Base-by-base conservation (phyloP, 1,140 invertebrate genomes). In the Anoplolepis gracilipes region DNA sequence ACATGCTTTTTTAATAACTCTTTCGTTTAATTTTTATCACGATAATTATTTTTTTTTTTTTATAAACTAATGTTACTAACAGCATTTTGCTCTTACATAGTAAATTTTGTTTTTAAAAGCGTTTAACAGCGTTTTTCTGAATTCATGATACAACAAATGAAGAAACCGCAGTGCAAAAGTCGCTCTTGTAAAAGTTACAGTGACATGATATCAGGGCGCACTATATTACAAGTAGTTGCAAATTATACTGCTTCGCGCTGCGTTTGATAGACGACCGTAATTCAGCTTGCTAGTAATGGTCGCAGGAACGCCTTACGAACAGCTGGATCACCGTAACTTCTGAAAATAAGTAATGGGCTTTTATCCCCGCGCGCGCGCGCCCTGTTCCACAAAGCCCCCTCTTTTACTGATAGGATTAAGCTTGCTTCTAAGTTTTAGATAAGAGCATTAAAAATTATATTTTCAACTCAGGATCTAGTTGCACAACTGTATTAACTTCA, bases 221-320 rank as follows among this genome's bases (percentile, higher is more conserved):
- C 73, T 89, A 88, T 59, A 89, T 89, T 87, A 88, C 64, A 65
- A 19, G 62, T 76, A 62, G 69, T 84, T 75, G 75, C 75, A 89
- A 89, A 90, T 90, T 90, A 90, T 85, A 90, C 73, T 49, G 70
- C 57, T 70, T 79, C 36, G 78, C 25, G 64, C 85, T 87, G 85
- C 64, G 85, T 89, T 87, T 90, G 88, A 90, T 90, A 70, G 85
- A 90, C 69, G 85, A 85, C 79, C 88, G 85, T 77, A 65, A 89
- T 89, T 87, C 85, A 53, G 76, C 73, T 87, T 49, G 46, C 16
- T 89, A 85, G 89, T 89, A 90, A 90, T 85, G 70, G 88, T 81
- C 76, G 11, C 22, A 28, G 79, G 39, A 87, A 89, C 87, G 88
- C 88, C 88, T 89, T 85, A 69, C 85, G 30, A 87, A 77, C 78